Conservation (phyloP, 2,113 vertebrate genomes). For the Poecile atricapillus region DNA sequence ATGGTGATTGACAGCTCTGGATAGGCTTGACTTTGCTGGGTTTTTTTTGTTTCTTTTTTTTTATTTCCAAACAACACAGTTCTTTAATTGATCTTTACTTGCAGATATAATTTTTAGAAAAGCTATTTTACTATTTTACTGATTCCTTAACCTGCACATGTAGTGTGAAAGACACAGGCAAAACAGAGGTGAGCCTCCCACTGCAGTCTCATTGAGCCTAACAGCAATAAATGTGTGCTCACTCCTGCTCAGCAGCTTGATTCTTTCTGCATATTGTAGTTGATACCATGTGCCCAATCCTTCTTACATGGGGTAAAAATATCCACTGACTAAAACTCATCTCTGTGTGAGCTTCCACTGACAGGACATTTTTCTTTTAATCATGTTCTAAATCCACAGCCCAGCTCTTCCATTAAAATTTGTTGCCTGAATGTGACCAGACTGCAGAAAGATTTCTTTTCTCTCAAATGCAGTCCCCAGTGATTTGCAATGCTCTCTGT, state of each 20-base stretch:
- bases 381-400: background rate
- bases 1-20: background rate
- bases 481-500: background rate
- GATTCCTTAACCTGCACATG: background rate
- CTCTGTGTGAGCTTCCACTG: background rate
- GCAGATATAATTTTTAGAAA: background rate
- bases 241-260: background rate
- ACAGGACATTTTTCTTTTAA: slow-evolving; percentile 47
- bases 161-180: background rate
- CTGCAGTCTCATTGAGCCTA: background rate
- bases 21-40: background rate
- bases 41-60: background rate
- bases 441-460: slow-evolving; percentile 2
- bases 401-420: background rate
- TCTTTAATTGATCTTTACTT: background rate
- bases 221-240: background rate
- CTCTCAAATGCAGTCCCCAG: background rate
- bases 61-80: background rate
- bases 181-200: background rate
- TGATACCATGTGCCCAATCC: background rate
- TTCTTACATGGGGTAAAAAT: background rate
- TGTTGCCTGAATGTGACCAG: slow-evolving; percentile 8
- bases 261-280: background rate
- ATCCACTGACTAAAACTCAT: background rate
- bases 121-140: background rate